Conservation (phyloP, 2,797 vertebrate genomes). For the Mormyrus hasselquistii region DNA sequence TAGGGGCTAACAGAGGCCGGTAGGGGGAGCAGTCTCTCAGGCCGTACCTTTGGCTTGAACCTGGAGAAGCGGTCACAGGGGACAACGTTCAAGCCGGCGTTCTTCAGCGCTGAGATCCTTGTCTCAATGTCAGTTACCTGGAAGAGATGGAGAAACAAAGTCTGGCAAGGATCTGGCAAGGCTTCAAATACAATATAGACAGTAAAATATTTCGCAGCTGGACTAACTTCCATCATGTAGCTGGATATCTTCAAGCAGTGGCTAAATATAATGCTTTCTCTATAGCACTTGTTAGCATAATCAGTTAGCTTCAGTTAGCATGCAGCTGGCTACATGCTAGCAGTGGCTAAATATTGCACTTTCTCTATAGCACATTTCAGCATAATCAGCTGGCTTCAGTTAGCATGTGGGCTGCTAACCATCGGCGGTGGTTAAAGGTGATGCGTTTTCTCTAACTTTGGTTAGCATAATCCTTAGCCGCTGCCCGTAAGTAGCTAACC, state of each 20-base stretch:
- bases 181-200: neutral
- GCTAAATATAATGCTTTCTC: neutral
- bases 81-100: constrained; percentile 87
- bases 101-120: constrained; percentile 90
- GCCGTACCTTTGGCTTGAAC: constrained; percentile 75
- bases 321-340: neutral
- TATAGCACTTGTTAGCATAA: neutral
- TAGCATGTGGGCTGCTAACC: neutral
- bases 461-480: neutral
- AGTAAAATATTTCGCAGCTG: neutral
- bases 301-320: neutral
- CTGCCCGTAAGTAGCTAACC: neutral
- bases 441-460: neutral
- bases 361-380: neutral
- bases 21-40: neutral
- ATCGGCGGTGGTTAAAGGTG: neutral
- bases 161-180: neutral
- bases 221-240: neutral
- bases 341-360: neutral
- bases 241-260: neutral
- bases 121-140: constrained; percentile 96
- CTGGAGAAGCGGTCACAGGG: constrained; percentile 78
- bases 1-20: neutral
- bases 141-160: constrained; percentile 27
- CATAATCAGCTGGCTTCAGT: neutral